Conservation (phyloP, 2,797 vertebrate species). For the Arrhamphus sclerolepis region DNA sequence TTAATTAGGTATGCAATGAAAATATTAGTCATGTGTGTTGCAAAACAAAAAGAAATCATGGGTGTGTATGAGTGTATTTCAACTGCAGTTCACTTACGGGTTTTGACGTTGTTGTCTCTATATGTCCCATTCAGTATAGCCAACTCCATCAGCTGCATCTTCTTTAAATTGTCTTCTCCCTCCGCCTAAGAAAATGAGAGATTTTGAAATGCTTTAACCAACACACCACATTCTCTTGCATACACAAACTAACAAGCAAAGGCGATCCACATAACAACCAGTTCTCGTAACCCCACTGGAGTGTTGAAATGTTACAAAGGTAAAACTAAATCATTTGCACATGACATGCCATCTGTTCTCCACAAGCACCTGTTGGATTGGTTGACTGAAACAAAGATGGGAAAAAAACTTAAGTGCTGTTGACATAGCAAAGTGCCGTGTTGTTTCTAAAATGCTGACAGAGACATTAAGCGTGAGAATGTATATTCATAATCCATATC, state of each 20-base stretch:
- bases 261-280: conserved; percentile 19
- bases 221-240: background rate
- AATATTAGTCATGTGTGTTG: conserved; percentile 31
- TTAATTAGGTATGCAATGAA: conserved; percentile 16
- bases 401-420: conserved; percentile 57
- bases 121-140: conserved; percentile 87
- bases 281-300: conserved; percentile 15
- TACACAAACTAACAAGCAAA: conserved; percentile 11
- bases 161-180: conserved; percentile 88
- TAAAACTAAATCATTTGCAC: conserved; percentile 34
- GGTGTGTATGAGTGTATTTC: background rate
- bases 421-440: conserved; percentile 62
- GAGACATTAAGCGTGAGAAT: conserved; percentile 70
- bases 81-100: conserved; percentile 74
- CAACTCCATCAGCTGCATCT: conserved; percentile 88
- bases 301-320: conserved; percentile 19
- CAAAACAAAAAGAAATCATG: background rate
- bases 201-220: conserved; percentile 17
- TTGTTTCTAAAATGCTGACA: conserved; percentile 66
- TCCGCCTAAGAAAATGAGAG: conserved; percentile 74
- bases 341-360: conserved; percentile 33
- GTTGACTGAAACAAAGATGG: conserved; percentile 38
- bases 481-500: conserved; percentile 79
- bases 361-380: conserved; percentile 25
- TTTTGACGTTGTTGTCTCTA: conserved; percentile 87